Conservation (phyloP, 2,888 invertebrate species). For the Caenorhabditis imperialis region DNA sequence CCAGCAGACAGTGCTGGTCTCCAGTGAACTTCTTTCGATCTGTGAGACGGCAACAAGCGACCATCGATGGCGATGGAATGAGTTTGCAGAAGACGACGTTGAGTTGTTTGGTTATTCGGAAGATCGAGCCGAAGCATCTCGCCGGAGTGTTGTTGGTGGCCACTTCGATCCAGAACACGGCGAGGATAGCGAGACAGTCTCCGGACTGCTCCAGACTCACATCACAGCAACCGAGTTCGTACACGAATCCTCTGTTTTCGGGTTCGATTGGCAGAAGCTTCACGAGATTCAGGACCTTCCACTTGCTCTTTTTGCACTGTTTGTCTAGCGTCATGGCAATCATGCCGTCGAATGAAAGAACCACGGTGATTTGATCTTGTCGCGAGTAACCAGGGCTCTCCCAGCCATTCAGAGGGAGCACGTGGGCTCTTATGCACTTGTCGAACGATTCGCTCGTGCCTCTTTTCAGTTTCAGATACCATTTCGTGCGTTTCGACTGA, state of each 20-base stretch:
- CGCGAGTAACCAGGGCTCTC: conserved; percentile 4
- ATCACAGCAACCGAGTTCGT: conserved; percentile 39
- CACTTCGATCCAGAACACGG: conserved; percentile 53
- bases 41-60: conserved; percentile 45
- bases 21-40: conserved; percentile 41
- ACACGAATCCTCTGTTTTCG: conserved; percentile 23
- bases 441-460: conserved; percentile 33
- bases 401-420: conserved; percentile 30
- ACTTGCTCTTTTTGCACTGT: conserved; percentile 20
- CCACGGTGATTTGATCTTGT: conserved; percentile 20
- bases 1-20: conserved; percentile 42
- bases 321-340: conserved; percentile 28
- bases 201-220: conserved; percentile 32
- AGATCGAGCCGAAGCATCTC: conserved; percentile 51
- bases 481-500: conserved; percentile 11
- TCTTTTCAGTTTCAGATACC: conserved; percentile 2
- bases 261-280: conserved; percentile 39
- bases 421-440: conserved; percentile 31
- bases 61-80: conserved; percentile 42
- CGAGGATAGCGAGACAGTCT: conserved; percentile 44
- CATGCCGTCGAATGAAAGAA: conserved; percentile 44
- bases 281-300: conserved; percentile 31
- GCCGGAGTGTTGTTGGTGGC: conserved; percentile 28
- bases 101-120: conserved; percentile 32
- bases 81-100: conserved; percentile 30